These are phyloP conservation scores for Zaprionus lineosus DNA, from an alignment of 2,888 invertebrate genomes.

Conservation along the genomic window DNA sequence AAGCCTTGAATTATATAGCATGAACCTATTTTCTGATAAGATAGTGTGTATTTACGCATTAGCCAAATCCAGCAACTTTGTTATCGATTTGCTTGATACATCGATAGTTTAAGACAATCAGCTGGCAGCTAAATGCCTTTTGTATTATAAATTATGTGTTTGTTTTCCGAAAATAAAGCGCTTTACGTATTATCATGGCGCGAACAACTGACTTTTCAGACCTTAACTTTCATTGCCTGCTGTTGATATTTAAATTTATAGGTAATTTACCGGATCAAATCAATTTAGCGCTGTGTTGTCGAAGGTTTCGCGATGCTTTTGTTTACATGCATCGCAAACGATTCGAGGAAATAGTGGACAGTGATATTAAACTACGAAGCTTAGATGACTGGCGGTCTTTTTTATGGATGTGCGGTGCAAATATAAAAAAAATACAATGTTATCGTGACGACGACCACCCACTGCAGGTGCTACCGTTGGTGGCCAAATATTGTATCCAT, in stretches of 20 bases:
- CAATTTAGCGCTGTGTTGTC: constrained; percentile 58
- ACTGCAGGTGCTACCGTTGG: constrained; percentile 50
- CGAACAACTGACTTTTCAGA: constrained; percentile 62
- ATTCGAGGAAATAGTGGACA: constrained; percentile 52
- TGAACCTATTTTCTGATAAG: constrained; percentile 45
- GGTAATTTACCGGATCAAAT: constrained; percentile 58
- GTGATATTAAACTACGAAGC: constrained; percentile 46
- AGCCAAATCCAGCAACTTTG: neutral
- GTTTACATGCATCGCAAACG: constrained; percentile 46
- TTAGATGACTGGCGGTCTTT: constrained; percentile 63
- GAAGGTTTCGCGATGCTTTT: constrained; percentile 60
- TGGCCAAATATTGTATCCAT: constrained; percentile 46
- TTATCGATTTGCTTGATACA: constrained; percentile 13
- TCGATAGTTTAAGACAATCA: constrained; percentile 23
- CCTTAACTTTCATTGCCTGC: constrained; percentile 49
- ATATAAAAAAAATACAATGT: constrained; percentile 45
- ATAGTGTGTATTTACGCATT: constrained; percentile 9
- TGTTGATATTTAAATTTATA: constrained; percentile 53
- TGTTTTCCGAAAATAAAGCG: constrained; percentile 27
- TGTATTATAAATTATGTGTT: constrained; percentile 38
- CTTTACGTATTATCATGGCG: constrained; percentile 48
- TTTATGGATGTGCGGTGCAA: constrained; percentile 57
- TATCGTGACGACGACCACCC: constrained; percentile 62
- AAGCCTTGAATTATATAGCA: constrained; percentile 33
- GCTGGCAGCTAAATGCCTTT: constrained; percentile 41